Evolutionary conservation across 2,888 invertebrate species (phyloP).

Genomic region (Trachelus stipa): DNA sequence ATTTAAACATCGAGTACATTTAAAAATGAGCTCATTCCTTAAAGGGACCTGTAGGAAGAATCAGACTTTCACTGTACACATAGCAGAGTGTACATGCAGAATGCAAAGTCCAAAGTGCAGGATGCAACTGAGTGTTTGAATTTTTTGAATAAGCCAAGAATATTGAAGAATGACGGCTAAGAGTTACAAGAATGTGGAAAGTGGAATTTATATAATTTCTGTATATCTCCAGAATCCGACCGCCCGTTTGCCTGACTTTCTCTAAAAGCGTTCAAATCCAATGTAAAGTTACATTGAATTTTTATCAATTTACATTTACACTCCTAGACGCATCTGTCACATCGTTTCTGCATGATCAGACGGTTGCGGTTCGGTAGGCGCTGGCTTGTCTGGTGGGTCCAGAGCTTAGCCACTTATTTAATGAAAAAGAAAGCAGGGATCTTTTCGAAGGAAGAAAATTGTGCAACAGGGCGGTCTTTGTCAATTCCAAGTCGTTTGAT

Average conservation of each 20-base stretch:
- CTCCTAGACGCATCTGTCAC: too few species aligned
- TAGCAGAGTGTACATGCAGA: too few species aligned
- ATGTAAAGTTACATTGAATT: slow-evolving; percentile 14
- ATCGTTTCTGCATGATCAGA: too few species aligned
- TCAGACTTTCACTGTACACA: not conserved
- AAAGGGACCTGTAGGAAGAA: slow-evolving; percentile 11
- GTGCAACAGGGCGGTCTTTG: slow-evolving; percentile 9
- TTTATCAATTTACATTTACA: not conserved
- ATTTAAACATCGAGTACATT: slow-evolving; percentile 59
- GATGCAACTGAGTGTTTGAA: too few species aligned
- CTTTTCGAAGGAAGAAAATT: not conserved
- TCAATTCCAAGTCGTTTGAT: slow-evolving; percentile 36
- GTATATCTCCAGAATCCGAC: slow-evolving; percentile 36
- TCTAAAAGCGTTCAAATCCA: slow-evolving; percentile 44
- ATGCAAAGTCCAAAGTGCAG: too few species aligned
- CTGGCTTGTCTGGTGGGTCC: too few species aligned
- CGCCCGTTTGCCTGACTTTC: slow-evolving; percentile 49
- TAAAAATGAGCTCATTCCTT: slow-evolving; percentile 30
- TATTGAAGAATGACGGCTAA: too few species aligned
- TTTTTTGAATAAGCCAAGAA: too few species aligned
- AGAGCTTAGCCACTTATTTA: too few species aligned
- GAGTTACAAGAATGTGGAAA: too few species aligned
- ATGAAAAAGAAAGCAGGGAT: too few species aligned
- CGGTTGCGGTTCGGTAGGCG: too few species aligned
- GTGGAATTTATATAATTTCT: slow-evolving; percentile 29